Evolutionary conservation across 2,888 invertebrate genomes (phyloP).

Genomic region (Podabrus alpinus): DNA sequence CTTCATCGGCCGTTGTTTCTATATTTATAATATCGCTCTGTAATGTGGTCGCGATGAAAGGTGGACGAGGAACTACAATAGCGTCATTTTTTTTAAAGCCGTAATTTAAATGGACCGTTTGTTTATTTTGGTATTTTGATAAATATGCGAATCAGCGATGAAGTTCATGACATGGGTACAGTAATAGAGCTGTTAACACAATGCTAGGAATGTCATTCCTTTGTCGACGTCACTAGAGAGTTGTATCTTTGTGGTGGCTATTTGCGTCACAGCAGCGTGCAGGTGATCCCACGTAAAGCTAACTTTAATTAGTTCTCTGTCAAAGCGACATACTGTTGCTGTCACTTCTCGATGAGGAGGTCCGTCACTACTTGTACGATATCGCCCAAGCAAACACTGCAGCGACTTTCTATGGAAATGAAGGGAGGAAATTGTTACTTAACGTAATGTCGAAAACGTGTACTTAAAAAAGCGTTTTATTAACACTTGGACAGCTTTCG

Average conservation of each 20-base stretch:
- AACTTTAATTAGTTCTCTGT: slow-evolving; percentile 49
- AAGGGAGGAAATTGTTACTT: not conserved
- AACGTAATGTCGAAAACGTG: not conserved
- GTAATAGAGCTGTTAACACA: slow-evolving; percentile 43
- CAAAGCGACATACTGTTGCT: slow-evolving; percentile 44
- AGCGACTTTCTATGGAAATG: not conserved
- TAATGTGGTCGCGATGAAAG: not conserved
- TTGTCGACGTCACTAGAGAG: slow-evolving; percentile 24
- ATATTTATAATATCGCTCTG: not conserved
- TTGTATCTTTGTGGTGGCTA: slow-evolving; percentile 41
- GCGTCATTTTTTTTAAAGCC: not conserved
- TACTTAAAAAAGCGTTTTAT: slow-evolving; percentile 41
- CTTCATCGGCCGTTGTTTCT: not conserved
- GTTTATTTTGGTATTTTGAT: not conserved
- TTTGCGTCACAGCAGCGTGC: slow-evolving; percentile 45
- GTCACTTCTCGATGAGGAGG: slow-evolving; percentile 36
- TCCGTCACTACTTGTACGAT: slow-evolving; percentile 22
- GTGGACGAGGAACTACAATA: not conserved
- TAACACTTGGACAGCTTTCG: slow-evolving; percentile 46
- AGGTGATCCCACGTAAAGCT: slow-evolving; percentile 47
- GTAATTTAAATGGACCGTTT: not conserved
- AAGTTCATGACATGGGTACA: slow-evolving; percentile 17
- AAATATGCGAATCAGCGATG: slow-evolving; percentile 1
- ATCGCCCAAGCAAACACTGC: slow-evolving; percentile 4
- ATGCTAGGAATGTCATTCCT: slow-evolving; percentile 35